Base-by-base conservation (phyloP, 1,140 invertebrate species). In the Drosophila oshimai region DNA sequence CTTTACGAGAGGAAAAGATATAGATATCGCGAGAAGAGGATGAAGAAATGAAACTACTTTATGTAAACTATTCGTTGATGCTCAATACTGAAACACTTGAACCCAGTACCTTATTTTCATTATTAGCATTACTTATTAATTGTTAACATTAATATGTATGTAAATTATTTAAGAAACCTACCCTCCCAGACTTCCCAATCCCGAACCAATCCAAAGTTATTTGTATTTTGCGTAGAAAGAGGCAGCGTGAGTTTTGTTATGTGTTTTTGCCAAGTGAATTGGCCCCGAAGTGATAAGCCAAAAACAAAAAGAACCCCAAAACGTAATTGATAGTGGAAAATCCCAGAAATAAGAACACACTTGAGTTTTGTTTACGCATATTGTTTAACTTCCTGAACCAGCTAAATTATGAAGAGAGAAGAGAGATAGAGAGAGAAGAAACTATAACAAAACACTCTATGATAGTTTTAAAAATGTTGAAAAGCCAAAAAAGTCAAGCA, bases 61-160 rank as follows among this genome's bases (percentile, higher is more conserved):
- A 74, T 88, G 72, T 68, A 51, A 83, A 88, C 74, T 75, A 68
- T 83, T 78, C 79, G 79, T 84, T 78, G 70, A 83, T 87, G 81
- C 81, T 86, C 81, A 83, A 60, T 61, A 58, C 60, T 71, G 29
- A 53, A 76, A 79, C 79, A 90, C 88, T 90, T 90, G 70, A 89
- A 90, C 88, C 88, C 88, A 90, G 88, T 90, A 90, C 88, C 88
- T 90, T 90, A 88, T 90, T 90, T 90, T 89, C 74, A 87, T 86
- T 76, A 76, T 86, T 86, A 86, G 81, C 81, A 87, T 86, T 84
- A 87, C 78, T 71, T 77, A 87, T 86, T 80, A 87, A 87, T 87
- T 86, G 81, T 87, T 86, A 87, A 81, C 41, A 65, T 89, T 89
- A 70, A 79, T 89, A 84, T 84, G 79, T 78, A 79, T 88, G 76